A percentile compares a stretch with the other conserved stretches of the same genome.
Conservation (phyloP, 2,888 invertebrate genomes). For the Rhyacophila evoluta region DNA sequence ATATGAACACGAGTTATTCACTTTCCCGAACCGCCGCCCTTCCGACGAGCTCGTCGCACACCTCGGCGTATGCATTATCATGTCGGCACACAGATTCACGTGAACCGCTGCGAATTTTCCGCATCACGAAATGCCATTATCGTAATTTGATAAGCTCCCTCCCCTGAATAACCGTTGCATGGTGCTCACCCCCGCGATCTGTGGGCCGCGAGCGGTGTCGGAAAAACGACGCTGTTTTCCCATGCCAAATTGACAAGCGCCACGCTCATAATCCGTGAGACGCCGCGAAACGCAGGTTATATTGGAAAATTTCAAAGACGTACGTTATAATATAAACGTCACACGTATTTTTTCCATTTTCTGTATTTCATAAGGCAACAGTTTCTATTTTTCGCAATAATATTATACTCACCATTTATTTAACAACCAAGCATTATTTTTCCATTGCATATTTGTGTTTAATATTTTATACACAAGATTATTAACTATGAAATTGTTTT, state of each 20-base stretch:
- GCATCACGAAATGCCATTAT: slow-evolving; percentile 52
- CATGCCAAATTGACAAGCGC: not conserved
- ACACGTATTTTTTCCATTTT: too few species aligned
- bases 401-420: too few species aligned
- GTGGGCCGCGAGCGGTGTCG: not conserved
- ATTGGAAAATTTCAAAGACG: not conserved
- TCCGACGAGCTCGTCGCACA: too few species aligned
- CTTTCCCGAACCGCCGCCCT: not conserved
- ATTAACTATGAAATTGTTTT: too few species aligned
- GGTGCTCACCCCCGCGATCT: not conserved
- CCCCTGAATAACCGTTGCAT: not conserved
- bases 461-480: too few species aligned
- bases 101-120: slow-evolving; percentile 51
- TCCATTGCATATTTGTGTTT: too few species aligned
- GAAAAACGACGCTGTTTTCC: slow-evolving; percentile 15
- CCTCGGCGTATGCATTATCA: slow-evolving; percentile 38
- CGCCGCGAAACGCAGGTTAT: not conserved
- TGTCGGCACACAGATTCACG: slow-evolving; percentile 42
- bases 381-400: too few species aligned
- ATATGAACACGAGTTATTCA: not conserved
- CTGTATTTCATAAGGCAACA: too few species aligned
- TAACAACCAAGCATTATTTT: too few species aligned
- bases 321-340: not conserved
- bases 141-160: slow-evolving; percentile 53
- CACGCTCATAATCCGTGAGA: not conserved